Evolutionary conservation across 1,140 invertebrate genomes (phyloP).

Genomic region (Drosophila erecta): DNA sequence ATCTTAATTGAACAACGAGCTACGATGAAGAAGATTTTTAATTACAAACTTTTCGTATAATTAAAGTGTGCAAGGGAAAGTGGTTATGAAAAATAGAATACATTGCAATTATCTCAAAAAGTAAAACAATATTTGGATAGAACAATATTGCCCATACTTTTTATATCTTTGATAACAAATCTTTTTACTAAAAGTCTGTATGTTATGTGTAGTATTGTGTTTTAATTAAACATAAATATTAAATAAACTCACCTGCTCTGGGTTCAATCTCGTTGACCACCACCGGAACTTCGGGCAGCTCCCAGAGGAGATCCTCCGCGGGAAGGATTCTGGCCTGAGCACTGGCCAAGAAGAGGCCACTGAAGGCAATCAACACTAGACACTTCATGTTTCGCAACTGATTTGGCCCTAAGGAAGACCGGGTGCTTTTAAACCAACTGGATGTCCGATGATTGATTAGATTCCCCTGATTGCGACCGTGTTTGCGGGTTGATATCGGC

Average conservation of each 20-base stretch:
- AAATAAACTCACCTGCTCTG: constrained; percentile 37
- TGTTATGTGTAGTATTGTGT: too few relatives aligned
- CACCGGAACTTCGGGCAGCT: constrained; percentile 49
- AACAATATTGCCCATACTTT: too few relatives aligned
- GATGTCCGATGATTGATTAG: constrained; percentile 50
- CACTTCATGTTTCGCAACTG: constrained; percentile 60
- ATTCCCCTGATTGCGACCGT: constrained; percentile 46
- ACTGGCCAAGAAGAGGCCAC: constrained; percentile 32
- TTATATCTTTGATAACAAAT: too few relatives aligned
- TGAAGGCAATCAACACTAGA: constrained; percentile 45
- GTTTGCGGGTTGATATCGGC: constrained; percentile 15
- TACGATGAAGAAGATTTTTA: neutral
- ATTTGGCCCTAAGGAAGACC: constrained; percentile 8
- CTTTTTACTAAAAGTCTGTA: too few relatives aligned
- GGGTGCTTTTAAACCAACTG: constrained; percentile 57
- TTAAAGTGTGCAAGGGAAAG: too few relatives aligned
- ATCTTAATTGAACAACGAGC: constrained; percentile 69
- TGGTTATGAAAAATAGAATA: too few relatives aligned
- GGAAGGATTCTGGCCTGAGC: constrained; percentile 56
- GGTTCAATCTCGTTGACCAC: constrained; percentile 25
- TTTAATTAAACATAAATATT: too few relatives aligned
- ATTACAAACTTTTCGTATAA: too few relatives aligned
- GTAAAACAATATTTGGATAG: neutral
- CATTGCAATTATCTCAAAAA: too few relatives aligned
- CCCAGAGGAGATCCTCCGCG: constrained; percentile 45